These are phyloP conservation scores for Cheilinus undulatus DNA, from an alignment of 2,113 vertebrate species.

Conservation along the genomic window DNA sequence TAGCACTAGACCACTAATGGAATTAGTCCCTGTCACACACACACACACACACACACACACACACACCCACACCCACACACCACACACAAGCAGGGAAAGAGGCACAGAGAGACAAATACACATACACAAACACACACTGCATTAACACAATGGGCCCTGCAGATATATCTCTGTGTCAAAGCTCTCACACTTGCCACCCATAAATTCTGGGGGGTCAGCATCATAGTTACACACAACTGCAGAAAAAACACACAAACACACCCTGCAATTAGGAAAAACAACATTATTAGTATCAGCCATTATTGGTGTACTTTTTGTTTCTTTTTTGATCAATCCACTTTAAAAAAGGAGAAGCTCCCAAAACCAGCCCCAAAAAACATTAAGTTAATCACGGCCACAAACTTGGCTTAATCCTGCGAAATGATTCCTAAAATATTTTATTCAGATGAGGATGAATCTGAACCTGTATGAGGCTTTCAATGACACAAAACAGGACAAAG, in stretches of 20 bases:
- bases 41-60: conserved; percentile 24
- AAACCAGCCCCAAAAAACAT: conserved; percentile 14
- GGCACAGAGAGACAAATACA: conserved; percentile 38
- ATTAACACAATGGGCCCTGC: conserved; percentile 85
- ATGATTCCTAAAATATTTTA: conserved; percentile 44
- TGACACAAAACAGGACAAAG: conserved; percentile 60
- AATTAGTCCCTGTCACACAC: conserved; percentile 80
- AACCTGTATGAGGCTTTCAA: conserved; percentile 45
- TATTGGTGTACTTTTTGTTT: not conserved
- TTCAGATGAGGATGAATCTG: conserved; percentile 33
- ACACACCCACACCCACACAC: conserved; percentile 38
- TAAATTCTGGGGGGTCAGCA: conserved; percentile 82
- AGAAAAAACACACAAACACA: conserved; percentile 14
- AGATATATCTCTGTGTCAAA: conserved; percentile 84
- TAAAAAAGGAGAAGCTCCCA: conserved; percentile 16
- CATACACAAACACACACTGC: conserved; percentile 73
- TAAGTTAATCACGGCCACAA: conserved; percentile 35
- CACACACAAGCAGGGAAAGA: conserved; percentile 30
- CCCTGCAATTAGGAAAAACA: not conserved
- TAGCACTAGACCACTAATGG: conserved; percentile 86
- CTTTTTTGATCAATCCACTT: conserved; percentile 13
- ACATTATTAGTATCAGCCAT: not conserved
- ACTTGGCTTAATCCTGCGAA: conserved; percentile 37
- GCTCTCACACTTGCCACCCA: conserved; percentile 76
- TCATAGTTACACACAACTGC: conserved; percentile 43